Conservation (phyloP, 2,888 invertebrate species). For the Sarcophaga variegata region DNA sequence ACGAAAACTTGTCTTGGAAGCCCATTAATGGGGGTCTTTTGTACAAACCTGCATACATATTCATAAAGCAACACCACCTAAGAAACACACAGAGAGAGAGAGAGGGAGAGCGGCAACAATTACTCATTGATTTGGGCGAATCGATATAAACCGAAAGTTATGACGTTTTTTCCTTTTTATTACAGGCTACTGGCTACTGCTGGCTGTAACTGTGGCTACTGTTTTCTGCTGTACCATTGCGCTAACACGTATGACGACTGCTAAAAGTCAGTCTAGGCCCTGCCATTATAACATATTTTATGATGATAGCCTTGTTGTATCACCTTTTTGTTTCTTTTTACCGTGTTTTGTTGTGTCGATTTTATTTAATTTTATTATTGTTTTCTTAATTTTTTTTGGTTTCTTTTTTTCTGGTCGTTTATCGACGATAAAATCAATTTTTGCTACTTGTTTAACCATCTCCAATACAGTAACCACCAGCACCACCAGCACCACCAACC, state of each 20-base stretch:
- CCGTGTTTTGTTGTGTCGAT: not conserved
- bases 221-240: too few species aligned
- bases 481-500: slow-evolving; percentile 16
- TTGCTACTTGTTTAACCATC: not conserved
- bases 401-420: not conserved
- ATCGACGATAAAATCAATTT: not conserved
- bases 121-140: slow-evolving; percentile 53
- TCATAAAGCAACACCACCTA: not conserved
- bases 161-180: slow-evolving; percentile 29
- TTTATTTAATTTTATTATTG: slow-evolving; percentile 33
- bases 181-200: not conserved
- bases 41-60: not conserved
- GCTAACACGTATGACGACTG: too few species aligned
- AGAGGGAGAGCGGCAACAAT: slow-evolving; percentile 64
- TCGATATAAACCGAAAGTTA: slow-evolving; percentile 45
- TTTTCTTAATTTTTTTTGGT: not conserved
- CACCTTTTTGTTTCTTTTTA: slow-evolving; percentile 47
- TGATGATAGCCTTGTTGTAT: slow-evolving; percentile 57
- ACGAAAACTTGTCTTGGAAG: not conserved
- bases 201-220: not conserved
- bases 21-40: not conserved
- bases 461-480: not conserved
- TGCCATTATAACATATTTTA: slow-evolving; percentile 4
- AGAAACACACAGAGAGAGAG: too few species aligned
- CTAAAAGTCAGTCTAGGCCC: not conserved